Evolutionary conservation across 1,140 invertebrate species (phyloP), one percentile per base, ranked within the genome.

Genomic region (Lepidurus packardi): DNA sequence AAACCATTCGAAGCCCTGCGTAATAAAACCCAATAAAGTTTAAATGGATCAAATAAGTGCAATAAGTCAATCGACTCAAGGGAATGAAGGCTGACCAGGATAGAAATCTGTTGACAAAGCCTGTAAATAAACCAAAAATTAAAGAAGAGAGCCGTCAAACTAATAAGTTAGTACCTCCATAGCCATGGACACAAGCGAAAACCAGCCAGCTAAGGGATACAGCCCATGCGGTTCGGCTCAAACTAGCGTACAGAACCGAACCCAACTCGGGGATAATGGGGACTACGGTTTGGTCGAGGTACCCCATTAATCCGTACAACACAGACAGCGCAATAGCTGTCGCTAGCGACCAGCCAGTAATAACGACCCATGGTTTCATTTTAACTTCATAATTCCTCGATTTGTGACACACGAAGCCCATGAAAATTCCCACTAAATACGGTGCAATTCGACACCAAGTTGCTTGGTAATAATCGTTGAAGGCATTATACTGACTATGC

Each of bases 1-100:
- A 92, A 85, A 11, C 87, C 86, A 82, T 92, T 91, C 83, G 92
- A 89, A 21, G 94, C 83, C 83, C 93, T 91, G 16, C 93, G 84
- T 4, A 92, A 90, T 80, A 93, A 65, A 90, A 89, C 13, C 90
- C 91, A 73, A 92, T 88, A 84, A 91, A 90, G 92, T 93, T 93
- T 79, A 94, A 93, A 86, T 97, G 95, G 13, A 97, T 89, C 43
- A 97, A 88, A 84, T 97, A 98, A 10, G 94, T 92, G 83, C 93
- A 93, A 85, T 96, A 97, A 1, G 94, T 95, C 44, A 97, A 88
- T 75, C 94, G 88, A 81, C 92, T 93, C 21, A 97, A 86, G 0
- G 95, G 94, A 81, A 94, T 89, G 73, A 94, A 88, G 0, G 91
- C 89, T 47, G 89, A 88, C 84, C 93, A 93, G 1, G 93, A 94